Evolutionary conservation across 1,140 invertebrate species (phyloP), one percentile per base, ranked within the genome.

Genomic region (Drosophila mojavensis): DNA sequence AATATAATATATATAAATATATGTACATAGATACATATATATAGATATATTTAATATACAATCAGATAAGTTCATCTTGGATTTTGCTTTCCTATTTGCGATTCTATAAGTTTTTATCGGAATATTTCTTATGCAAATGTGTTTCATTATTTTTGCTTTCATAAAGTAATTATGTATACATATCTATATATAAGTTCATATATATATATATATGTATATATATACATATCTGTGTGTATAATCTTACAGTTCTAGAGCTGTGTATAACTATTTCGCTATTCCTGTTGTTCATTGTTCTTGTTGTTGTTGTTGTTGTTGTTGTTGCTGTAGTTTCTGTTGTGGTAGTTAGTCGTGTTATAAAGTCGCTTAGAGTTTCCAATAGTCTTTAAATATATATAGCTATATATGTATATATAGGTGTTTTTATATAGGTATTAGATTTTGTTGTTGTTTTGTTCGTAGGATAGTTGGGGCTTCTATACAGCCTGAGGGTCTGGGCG

Each of bases 401-500:
- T 20, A 43, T 55, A 43, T 55, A 26, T 66, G 4, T 50, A 26
- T 43, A 15, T 58, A n/a, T 7, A 3, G 15, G 20, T 67, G 36
- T 67, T 20, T 67, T 20, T 41, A 9, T 20, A 53, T 33, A 41
- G 59, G n/a, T 65, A 15, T 20, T 50, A 58, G n/a, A 55, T 48
- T 39, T 56, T 56, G 24, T 48, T 41, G 53, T 24, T 24, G 55
- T 56, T 55, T 70, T 71, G 68, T 65, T 71, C 56, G 56, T 61
- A 24, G 47, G 33, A 5, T 33, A 54, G 28, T 61, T 50, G 59
- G 59, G 28, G 36, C 36, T 10, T 61, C 26, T 48, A 33, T 17
- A 13, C 20, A 48, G 54, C 59, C 62, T 72, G 61, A 66, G 62
- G 64, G 56, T 67, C 36, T 53, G 70, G 70, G 30, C 70, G 69